Evolutionary conservation across 2,113 vertebrate species (phyloP).

Genomic region (human (Homo sapiens)): DNA sequence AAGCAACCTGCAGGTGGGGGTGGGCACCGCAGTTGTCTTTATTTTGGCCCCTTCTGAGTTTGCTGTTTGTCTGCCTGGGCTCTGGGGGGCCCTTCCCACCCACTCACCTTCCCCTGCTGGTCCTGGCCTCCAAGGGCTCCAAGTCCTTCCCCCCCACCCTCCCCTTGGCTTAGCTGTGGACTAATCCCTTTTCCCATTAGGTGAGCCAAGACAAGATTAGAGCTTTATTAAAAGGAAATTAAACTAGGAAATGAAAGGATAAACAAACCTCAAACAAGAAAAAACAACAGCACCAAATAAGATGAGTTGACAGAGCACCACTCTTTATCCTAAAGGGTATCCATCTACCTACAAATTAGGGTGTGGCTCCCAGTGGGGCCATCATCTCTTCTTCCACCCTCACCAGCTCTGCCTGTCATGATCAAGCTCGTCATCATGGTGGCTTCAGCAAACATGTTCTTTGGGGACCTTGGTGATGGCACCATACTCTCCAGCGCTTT

Average conservation of each 20-base stretch:
- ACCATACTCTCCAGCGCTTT: fast-evolving
- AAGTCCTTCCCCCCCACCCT: not conserved
- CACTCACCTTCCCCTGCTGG: not conserved
- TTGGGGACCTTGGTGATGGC: not conserved
- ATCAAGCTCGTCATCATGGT: fast-evolving
- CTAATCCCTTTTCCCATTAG: constrained; percentile 54
- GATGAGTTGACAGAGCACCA: not conserved
- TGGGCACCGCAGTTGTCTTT: fast-evolving
- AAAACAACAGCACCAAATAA: not conserved
- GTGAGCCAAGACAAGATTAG: constrained; percentile 68
- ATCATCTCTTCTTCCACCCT: fast-evolving
- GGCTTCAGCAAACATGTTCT: not conserved
- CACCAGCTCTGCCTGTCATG: fast-evolving
- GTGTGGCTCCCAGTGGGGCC: not conserved
- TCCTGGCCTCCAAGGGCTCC: not conserved
- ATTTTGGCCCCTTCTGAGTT: not conserved
- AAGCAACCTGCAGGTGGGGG: not conserved
- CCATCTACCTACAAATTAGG: fast-evolving
- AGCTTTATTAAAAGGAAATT: constrained; percentile 76
- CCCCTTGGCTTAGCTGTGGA: not conserved
- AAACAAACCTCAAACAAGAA: constrained; percentile 39
- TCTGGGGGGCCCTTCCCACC: not conserved
- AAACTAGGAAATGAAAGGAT: constrained; percentile 71
- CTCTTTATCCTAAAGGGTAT: not conserved
- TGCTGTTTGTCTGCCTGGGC: not conserved